Base-by-base conservation (phyloP, 2,113 vertebrate species). In the Nettapus auritus region DNA sequence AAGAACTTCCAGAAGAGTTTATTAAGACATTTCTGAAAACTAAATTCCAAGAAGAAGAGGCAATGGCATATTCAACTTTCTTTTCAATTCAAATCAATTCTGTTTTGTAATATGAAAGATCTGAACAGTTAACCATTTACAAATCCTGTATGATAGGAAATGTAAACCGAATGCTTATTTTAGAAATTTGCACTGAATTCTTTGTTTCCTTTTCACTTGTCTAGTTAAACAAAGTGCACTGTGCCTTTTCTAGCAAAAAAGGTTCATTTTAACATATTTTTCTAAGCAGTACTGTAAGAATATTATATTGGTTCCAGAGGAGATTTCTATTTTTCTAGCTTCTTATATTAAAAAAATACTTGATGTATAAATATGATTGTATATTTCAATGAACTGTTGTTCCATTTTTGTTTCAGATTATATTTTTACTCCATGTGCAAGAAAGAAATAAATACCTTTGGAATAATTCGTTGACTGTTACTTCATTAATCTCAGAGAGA, bases 301-400 rank as follows among this genome's bases (percentile, higher is more conserved):
- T 83, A 83, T 81, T 83, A 2, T 15, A 21, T 31, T 73, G 62
- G 31, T 86, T 69, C 74, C 90, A 62, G 73, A 7, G 79, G 11
- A 78, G 88, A 88, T 90, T 86, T 94, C 38, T 96, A 77, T 86
- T 95, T 96, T 95, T 95, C 42, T 94, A 93, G 9, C 19, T 86
- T 86, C 16, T 86, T 86, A 23, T 11, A 44, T 84, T 48, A 14
- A 59, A 46, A 86, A 94, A 81, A 56, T 1, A 0, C 11, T 81
- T 84, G 10, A 50, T 80, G 3, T 81, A 56, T 68, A 17, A 90
- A 68, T 88, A 63, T 67, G 46, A 74, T 59, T 1, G 8, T 90
- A 4, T 79, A 82, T 92, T 75, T 92, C 36, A 71, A 19, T 77
- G 55, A 87, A 77, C 4, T 40, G 6, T 46, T 2, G 0, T 71